phyloP scores from a whole-genome alignment of 2,888 invertebrate genomes.

The Bombylius discolor region DNA sequence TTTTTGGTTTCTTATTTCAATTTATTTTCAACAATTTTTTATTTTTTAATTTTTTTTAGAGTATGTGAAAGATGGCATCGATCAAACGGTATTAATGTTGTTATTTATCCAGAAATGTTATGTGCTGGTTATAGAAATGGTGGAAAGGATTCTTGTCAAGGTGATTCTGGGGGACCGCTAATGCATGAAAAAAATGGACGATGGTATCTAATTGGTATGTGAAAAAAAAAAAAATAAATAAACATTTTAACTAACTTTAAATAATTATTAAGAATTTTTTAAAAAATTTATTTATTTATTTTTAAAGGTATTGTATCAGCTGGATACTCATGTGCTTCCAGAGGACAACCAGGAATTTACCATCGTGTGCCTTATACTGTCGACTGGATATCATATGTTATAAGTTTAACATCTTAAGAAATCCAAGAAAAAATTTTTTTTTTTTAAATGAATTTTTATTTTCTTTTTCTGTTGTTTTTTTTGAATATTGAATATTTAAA shows the following conservation, averaged over 20 bases:
- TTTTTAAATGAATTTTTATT: background rate
- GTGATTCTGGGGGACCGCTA: slow-evolving; percentile 63
- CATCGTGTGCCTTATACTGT: slow-evolving; percentile 87
- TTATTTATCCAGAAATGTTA: slow-evolving; percentile 91
- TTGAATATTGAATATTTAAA: background rate
- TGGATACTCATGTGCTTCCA: slow-evolving; percentile 85
- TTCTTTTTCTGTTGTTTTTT: background rate
- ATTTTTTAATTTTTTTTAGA: slow-evolving; percentile 13
- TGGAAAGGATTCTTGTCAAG: slow-evolving; percentile 54
- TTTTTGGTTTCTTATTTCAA: background rate
- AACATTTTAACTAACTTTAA: background rate
- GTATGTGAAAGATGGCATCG: slow-evolving; percentile 53
- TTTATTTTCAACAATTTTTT: background rate
- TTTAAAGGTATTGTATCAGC: slow-evolving; percentile 70
- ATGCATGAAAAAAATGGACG: slow-evolving; percentile 78
- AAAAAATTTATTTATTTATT: background rate
- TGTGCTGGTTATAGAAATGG: slow-evolving; percentile 86
- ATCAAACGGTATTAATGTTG: slow-evolving; percentile 46
- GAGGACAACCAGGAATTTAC: slow-evolving; percentile 88
- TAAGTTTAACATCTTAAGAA: slow-evolving; percentile 26
- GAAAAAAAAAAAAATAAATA: slow-evolving; percentile 14
- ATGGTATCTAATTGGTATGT: slow-evolving; percentile 65
- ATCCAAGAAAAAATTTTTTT: background rate
- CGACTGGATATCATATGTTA: slow-evolving; percentile 73
- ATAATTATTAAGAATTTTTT: background rate